phyloP scores from a whole-genome alignment of 2,113 vertebrate genomes.

The Hiodon tergisus region DNA sequence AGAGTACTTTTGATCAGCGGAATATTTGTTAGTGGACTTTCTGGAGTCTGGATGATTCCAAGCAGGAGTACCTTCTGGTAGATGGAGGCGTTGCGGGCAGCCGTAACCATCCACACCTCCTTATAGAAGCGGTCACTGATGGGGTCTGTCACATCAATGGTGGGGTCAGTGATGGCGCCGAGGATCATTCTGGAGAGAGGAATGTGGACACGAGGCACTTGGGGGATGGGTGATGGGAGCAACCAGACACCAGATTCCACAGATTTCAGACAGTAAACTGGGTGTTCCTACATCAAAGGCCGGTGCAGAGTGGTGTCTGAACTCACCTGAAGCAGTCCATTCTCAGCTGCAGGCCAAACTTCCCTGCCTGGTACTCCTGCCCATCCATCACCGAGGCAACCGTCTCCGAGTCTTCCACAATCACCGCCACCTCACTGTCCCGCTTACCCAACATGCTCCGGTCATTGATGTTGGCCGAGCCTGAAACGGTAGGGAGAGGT shows the following conservation, averaged over 20 bases:
- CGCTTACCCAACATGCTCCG: constrained; percentile 95
- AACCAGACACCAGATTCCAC: no score
- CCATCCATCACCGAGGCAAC: constrained; percentile 81
- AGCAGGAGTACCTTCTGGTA: constrained; percentile 76
- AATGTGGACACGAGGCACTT: background rate
- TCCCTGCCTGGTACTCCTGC: constrained; percentile 72
- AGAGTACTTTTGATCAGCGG: no score
- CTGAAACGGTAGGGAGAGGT: constrained; percentile 45
- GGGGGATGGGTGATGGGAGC: background rate
- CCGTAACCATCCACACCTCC: constrained; percentile 89
- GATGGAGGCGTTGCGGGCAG: constrained; percentile 88
- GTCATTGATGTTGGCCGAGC: constrained; percentile 97
- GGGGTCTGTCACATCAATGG: constrained; percentile 78
- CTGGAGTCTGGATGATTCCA: background rate
- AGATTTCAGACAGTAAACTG: no score
- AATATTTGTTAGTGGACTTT: no score
- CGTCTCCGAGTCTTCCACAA: constrained; percentile 78
- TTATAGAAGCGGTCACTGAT: constrained; percentile 94
- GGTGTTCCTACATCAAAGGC: no score
- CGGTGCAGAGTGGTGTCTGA: no score
- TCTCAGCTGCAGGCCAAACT: constrained; percentile 75
- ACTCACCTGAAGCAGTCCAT: constrained; percentile 88
- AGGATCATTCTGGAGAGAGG: constrained; percentile 72
- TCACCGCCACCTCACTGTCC: constrained; percentile 91
- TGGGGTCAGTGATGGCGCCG: constrained; percentile 71